Evolutionary conservation across 1,140 invertebrate genomes (phyloP), one percentile per base, ranked within the genome.

Genomic region (Ridgeia piscesae): DNA sequence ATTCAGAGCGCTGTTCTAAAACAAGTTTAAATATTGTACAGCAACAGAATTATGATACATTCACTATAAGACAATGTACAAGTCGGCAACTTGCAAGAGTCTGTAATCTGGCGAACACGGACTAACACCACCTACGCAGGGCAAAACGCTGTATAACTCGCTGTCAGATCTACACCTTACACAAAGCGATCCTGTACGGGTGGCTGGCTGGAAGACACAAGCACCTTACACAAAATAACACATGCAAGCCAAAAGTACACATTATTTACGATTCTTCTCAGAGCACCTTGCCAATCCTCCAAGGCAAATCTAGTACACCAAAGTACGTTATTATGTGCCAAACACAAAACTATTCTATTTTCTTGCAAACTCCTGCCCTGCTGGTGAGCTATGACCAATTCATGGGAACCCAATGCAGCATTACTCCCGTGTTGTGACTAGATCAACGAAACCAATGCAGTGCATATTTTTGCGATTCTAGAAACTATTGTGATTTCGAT

Each of bases 1-100:
- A 77, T 14, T 77, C 58, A 77, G 4, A 77, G 17, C 27, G 58
- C 58, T 77, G 58, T 77, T 77, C 58, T 77, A 77, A 77, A 77
- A 77, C 58, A 77, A 77, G 58, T 77, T 77, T 77, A 77, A 77
- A 77, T 77, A 77, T 77, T 77, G 14, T 77, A 77, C 58, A 77
- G 58, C 58, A 77, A 77, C 58, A 77, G 58, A 77, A 77, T 77
- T 77, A 77, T 42, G 42, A 42, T 77, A 77, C 58, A 77, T 77
- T 77, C 27, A 77, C 58, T 77, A 77, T 21, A 77, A 9, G 27
- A 77, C 58, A 77, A 1, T 77, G 58, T 77, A 77, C 58, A 77
- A 77, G 58, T 21, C 4, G 58, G 4, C 58, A 77, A 77, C 58
- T 77, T 77, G 58, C 58, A 77, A 77, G 58, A 77, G 58, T 6